Evolutionary conservation across 2,888 invertebrate genomes (phyloP), one percentile per base, ranked within the genome.

Genomic region (Apotomis turbidana): DNA sequence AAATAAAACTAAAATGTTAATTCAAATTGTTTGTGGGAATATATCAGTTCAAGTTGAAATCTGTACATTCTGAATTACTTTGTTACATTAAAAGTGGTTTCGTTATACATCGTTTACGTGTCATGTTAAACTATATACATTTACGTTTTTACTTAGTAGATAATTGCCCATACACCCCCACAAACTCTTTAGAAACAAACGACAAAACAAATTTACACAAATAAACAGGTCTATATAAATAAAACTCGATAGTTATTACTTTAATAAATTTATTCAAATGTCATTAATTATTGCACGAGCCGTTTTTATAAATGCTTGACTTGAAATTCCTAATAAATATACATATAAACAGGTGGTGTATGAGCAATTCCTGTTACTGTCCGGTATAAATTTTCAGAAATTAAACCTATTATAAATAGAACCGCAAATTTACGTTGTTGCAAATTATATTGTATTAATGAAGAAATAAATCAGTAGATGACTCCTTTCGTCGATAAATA

Each of bases 151-250:
- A 67, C 67, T 58, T 68, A 71, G 27, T 36, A 58, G 44, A 78
- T 76, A 85, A 91, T 91, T 93, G 93, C 93, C 93, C 93, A 93
- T 93, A 93, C 93, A 93, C 92, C 92, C 93, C 93, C 92, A 92
- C 92, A 93, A 93, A 91, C 89, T 88, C 87, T 87, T 86, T 85
- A 79, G 79, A 86, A 84, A 81, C 76, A 86, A 86, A 87, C 84
- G 84, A 82, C 71, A 87, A 89, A 89, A 89, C 80, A 85, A 87
- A 86, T 83, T 85, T 81, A 85, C 81, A 87, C 77, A 89, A 87
- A 89, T 84, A 89, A 88, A 90, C 79, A 87, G 91, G 91, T 85
- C 85, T 86, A 84, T 81, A 81, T 84, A 91, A 93, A 93, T 93
- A 88, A 93, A 93, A 93, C 90, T 87, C 93, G 81, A 83, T 83